Conservation (phyloP, 2,888 invertebrate genomes). For the Hypolimnas misippus region DNA sequence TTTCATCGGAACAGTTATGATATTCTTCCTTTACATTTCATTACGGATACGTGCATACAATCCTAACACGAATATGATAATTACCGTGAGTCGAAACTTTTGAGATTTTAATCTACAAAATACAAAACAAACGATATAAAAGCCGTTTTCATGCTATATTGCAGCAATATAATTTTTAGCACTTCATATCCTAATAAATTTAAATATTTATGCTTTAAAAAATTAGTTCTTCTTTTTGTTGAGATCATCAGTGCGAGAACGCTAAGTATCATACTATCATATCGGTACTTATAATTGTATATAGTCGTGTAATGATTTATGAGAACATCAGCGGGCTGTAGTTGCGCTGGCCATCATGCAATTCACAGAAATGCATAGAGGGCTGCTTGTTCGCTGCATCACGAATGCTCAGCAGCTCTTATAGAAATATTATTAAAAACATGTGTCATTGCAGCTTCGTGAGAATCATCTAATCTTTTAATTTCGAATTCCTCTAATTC, state of each 20-base stretch:
- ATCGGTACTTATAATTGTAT: not conserved
- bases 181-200: slow-evolving; percentile 16
- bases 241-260: slow-evolving; percentile 19
- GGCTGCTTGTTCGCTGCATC: slow-evolving; percentile 67
- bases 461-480: slow-evolving; percentile 27
- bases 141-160: slow-evolving; percentile 17
- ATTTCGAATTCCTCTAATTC: slow-evolving; percentile 28
- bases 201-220: slow-evolving; percentile 21
- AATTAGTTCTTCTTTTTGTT: not conserved
- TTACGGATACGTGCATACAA: slow-evolving; percentile 65
- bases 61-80: slow-evolving; percentile 66
- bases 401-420: slow-evolving; percentile 59
- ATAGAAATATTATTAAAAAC: slow-evolving; percentile 79
- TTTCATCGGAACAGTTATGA: slow-evolving; percentile 80
- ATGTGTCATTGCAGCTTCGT: slow-evolving; percentile 56
- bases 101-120: slow-evolving; percentile 31
- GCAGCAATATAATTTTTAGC: slow-evolving; percentile 24
- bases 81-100: slow-evolving; percentile 34
- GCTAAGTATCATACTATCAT: slow-evolving; percentile 27
- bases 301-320: slow-evolving; percentile 62
- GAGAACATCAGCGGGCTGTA: slow-evolving; percentile 53
- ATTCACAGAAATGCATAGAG: slow-evolving; percentile 79
- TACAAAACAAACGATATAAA: slow-evolving; percentile 20
- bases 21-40: slow-evolving; percentile 75
- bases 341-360: slow-evolving; percentile 64